Base-by-base conservation (phyloP, 2,113 vertebrate genomes). In the Rostratula benghalensis region DNA sequence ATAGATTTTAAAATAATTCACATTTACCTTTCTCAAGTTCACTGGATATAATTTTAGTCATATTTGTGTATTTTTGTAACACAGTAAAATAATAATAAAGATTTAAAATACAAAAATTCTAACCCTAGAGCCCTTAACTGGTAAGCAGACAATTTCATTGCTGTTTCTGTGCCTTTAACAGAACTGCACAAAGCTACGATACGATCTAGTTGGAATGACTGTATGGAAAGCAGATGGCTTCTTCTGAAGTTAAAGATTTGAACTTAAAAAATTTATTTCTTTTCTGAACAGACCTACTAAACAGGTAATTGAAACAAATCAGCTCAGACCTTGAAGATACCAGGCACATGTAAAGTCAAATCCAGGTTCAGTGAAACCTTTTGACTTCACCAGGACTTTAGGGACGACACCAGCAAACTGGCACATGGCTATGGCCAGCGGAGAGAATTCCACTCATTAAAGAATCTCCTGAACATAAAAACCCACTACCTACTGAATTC, bases 191-290 rank as follows among this genome's bases (percentile, higher is more conserved):
- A 39, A 83, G 19, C 46, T 51, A 39, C 0, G 1, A 51, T 45
- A 54, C 0, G 1, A 51, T 9, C 17, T 46, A 25, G 25, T 2
- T 61, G 53, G 39, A 73, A 50, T 0, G 0, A 48, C 11, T 6
- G 3, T 12, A 71, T 18, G 56, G 76, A 81, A 82, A 57, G 18
- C 15, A 53, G 3, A 6, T 3, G 6, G 28, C 37, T 78, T 57
- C 17, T 57, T 45, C 48, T 43, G 35, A 61, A 68, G 54, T 37
- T 73, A 74, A 53, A 12, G n/a, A 28, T n/a, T 61, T 30, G 18
- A 79, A 45, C 23, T 25, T 50, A 21, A 70, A 81, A 64, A 33
- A 43, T 21, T 2, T 50, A 18, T 61, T 73, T 43, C 9, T 78
- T 60, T 83, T 60, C 46, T 41, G 46, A 60, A 8, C 18, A 79